Evolutionary conservation across 1,140 invertebrate genomes (phyloP).

Genomic region (Drosophila murphyi): DNA sequence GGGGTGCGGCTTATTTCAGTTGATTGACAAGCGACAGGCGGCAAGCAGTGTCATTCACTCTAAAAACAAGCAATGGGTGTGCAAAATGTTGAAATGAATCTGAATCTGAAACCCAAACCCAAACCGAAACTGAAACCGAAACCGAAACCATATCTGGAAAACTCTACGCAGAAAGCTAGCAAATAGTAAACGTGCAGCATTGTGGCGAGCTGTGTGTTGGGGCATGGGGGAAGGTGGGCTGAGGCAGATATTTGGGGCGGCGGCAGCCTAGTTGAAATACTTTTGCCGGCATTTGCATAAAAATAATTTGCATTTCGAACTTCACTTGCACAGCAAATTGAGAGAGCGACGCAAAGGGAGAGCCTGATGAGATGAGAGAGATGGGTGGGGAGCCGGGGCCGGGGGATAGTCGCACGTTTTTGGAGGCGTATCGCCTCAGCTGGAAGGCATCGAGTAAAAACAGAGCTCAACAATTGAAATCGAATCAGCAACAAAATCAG

Average conservation of each 20-base stretch:
- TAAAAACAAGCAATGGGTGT: conserved; percentile 59
- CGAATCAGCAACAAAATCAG: conserved; percentile 65
- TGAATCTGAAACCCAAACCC: conserved; percentile 24
- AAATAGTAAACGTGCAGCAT: neutral
- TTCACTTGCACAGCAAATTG: conserved; percentile 20
- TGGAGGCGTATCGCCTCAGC: conserved; percentile 10
- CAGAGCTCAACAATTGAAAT: conserved; percentile 64
- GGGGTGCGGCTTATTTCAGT: conserved; percentile 32
- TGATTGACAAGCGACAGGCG: conserved; percentile 61
- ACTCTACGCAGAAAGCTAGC: conserved; percentile 1
- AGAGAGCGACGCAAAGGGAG: neutral
- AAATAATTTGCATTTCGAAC: conserved; percentile 67
- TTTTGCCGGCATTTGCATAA: conserved; percentile 62
- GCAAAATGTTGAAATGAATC: conserved; percentile 60
- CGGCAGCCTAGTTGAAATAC: conserved; percentile 51
- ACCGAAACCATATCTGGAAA: neutral
- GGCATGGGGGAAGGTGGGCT: neutral
- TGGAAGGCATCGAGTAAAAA: conserved; percentile 26
- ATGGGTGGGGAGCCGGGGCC: neutral
- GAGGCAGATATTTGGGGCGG: neutral
- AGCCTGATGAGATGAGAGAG: neutral
- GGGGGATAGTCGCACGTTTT: conserved; percentile 3
- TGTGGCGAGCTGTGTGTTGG: neutral
- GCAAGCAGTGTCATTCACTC: conserved; percentile 53
- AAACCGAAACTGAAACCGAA: conserved; percentile 14